Evolutionary conservation across 2,888 invertebrate species (phyloP), one percentile per base, ranked within the genome.

Genomic region (Clunio marinus): DNA sequence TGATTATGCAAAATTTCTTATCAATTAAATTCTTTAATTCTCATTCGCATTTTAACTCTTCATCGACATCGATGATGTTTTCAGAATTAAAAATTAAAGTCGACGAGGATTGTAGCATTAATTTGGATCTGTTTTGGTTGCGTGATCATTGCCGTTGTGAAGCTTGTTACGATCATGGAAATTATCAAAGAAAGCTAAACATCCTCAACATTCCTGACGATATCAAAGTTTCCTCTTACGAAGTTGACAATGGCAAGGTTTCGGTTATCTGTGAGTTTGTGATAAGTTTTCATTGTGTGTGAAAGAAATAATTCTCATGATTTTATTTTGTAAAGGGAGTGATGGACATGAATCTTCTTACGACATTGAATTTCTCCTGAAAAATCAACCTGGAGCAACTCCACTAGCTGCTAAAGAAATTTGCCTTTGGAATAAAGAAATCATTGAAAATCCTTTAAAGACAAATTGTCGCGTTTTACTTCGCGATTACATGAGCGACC

Each of bases 171-270:
- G 83, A 85, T 72, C 73, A 75, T 0, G 76, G 77, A 27, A 86
- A 85, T 0, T 80, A 80, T 70, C 88, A 88, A 76, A 81, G 86
- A 72, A 82, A 81, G 65, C 77, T 78, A 28, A 83, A 85, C 75
- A 76, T 86, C 57, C 72, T 85, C 45, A 81, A 83, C 22, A 78
- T 86, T 57, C 82, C 84, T 0, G 79, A 75, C 7, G 75, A 84
- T 69, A 77, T 81, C 0, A 74, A 73, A 32, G 79, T 83, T 0
- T 57, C 72, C 4, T 70, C 73, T 0, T 74, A 80, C 1, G 69
- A 71, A 8, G 75, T 79, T 62, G 73, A 76, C 17, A 76, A 77
- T 1, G 73, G 75, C 3, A 73, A 76, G 22, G 72, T 85, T 22
- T 70, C 70, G 7, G 75, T 87, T 2, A 77, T 73, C 71, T 88